These are phyloP conservation scores for Timandra comae DNA, from an alignment of 2,888 invertebrate genomes.

Conservation along the genomic window DNA sequence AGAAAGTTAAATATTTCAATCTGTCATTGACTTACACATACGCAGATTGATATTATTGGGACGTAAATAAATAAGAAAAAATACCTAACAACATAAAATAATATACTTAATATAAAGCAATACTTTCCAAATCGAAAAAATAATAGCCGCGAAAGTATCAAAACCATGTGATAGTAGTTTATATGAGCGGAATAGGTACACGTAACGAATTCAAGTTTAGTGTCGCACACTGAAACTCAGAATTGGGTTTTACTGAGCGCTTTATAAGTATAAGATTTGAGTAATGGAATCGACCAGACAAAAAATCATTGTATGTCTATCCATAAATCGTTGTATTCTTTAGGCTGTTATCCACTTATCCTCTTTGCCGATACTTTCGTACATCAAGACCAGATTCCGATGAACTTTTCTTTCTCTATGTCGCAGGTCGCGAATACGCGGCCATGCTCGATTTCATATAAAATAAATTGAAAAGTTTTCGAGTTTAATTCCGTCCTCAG, in stretches of 20 bases:
- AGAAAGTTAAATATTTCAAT: no score
- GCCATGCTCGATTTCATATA: conserved; percentile 59
- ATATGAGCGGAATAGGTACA: conserved; percentile 41
- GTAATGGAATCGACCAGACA: background rate
- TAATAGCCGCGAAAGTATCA: conserved; percentile 29
- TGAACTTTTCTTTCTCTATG: conserved; percentile 35
- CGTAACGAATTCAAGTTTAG: conserved; percentile 70
- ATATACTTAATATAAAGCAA: no score
- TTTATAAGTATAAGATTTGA: background rate
- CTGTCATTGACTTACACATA: no score
- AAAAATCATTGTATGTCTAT: no score
- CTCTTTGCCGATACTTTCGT: background rate
- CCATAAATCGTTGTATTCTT: no score
- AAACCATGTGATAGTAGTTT: conserved; percentile 26
- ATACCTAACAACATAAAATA: no score
- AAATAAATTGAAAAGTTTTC: conserved; percentile 70
- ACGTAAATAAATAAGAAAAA: no score
- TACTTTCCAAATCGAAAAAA: no score
- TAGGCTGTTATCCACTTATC: no score
- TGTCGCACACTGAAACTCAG: conserved; percentile 47
- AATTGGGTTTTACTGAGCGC: conserved; percentile 16
- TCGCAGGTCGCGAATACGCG: conserved; percentile 34
- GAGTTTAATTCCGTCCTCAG: conserved; percentile 65
- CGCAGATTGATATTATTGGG: no score
- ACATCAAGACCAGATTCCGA: conserved; percentile 3